Evolutionary conservation across 1,140 invertebrate genomes (phyloP).

Genomic region (Drosophila oshimai): DNA sequence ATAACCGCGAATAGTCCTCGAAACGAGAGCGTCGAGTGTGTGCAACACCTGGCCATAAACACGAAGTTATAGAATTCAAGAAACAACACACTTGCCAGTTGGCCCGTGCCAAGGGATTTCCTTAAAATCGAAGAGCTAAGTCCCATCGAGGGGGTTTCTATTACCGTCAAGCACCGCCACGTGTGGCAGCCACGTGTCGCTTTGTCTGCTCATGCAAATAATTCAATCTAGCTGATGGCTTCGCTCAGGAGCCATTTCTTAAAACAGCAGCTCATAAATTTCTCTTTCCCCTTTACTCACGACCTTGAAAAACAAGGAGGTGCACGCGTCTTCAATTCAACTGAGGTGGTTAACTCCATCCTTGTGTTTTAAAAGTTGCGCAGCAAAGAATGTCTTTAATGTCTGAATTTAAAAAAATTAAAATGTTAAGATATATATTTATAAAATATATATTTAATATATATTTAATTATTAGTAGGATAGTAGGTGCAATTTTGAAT

Average conservation of each 20-base stretch:
- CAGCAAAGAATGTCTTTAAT: no score
- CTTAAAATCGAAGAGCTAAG: constrained; percentile 1
- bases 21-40: constrained; percentile 53
- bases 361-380: no score
- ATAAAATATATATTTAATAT: no score
- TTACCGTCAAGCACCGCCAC: constrained; percentile 23
- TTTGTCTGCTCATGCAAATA: constrained; percentile 3
- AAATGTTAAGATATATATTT: no score
- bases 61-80: not conserved
- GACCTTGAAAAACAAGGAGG: constrained; percentile 20
- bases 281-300: not conserved
- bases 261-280: not conserved
- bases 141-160: not conserved
- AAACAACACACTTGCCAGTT: not conserved
- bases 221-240: constrained; percentile 11
- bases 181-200: constrained; percentile 32
- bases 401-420: not conserved
- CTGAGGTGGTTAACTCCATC: not conserved
- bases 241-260: not conserved
- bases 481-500: no score
- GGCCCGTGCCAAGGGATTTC: constrained; percentile 8
- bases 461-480: no score
- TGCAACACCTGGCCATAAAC: constrained; percentile 10
- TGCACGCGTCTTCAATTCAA: constrained; percentile 1
- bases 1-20: constrained; percentile 1